Percentiles rank a stretch among this genome's conserved stretches.
phyloP scores from a whole-genome alignment of 2,888 invertebrate species.

The Lochmaea crataegi region DNA sequence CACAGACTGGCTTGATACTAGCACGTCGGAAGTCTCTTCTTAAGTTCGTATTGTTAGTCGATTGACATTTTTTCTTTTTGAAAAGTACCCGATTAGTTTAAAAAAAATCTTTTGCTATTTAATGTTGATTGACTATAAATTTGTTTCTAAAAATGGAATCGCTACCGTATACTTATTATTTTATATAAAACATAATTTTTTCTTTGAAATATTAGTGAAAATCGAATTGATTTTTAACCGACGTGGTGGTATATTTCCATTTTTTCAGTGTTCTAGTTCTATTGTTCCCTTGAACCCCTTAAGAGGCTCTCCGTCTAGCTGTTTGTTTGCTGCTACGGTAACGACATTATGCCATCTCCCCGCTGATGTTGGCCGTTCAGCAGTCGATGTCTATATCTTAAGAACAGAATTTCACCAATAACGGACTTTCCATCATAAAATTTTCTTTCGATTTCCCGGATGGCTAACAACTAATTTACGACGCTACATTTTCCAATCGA shows the following conservation, averaged over 20 bases:
- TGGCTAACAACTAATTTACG: not conserved
- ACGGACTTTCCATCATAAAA: not conserved
- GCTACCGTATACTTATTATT: not conserved
- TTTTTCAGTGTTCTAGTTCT: slow-evolving; percentile 35
- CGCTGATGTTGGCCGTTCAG: slow-evolving; percentile 45
- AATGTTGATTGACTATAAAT: not conserved
- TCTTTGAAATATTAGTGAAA: not conserved
- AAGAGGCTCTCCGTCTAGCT: slow-evolving; percentile 49
- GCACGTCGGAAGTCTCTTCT: slow-evolving; percentile 32
- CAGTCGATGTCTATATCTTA: slow-evolving; percentile 47
- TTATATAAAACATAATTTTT: not conserved
- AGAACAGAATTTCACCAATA: slow-evolving; percentile 30
- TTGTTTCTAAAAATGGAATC: not conserved
- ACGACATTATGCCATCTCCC: slow-evolving; percentile 47
- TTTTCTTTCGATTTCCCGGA: not conserved
- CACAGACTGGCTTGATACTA: slow-evolving; percentile 11
- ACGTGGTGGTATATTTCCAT: slow-evolving; percentile 30
- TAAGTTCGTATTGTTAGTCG: slow-evolving; percentile 3
- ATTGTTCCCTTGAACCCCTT: slow-evolving; percentile 43
- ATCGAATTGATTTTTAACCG: slow-evolving; percentile 3
- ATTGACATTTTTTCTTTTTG: not conserved
- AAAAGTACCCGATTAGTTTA: not conserved
- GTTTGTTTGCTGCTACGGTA: slow-evolving; percentile 49
- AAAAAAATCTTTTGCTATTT: not conserved
- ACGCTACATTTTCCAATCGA: not conserved